A percentile compares a stretch with the other conserved stretches of the same genome.
Conservation (phyloP, 2,113 vertebrate genomes). For the Coreoperca whiteheadi region DNA sequence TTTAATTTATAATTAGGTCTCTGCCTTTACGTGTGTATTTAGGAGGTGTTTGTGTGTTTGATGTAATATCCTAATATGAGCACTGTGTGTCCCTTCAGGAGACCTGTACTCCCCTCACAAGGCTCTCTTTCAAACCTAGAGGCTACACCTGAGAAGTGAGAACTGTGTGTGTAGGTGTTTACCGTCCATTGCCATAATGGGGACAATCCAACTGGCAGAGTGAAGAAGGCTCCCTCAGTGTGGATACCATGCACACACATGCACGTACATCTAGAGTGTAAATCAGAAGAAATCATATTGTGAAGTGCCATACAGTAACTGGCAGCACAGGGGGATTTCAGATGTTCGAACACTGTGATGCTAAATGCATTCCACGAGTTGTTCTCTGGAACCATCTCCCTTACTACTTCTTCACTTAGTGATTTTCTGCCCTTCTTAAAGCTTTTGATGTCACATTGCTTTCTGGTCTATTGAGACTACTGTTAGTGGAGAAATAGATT, state of each 20-base stretch:
- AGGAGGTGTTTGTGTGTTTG: not conserved
- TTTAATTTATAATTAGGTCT: not conserved
- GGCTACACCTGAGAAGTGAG: slow-evolving; percentile 50
- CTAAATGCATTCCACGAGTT: not conserved
- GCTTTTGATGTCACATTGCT: not conserved
- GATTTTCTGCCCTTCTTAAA: not conserved
- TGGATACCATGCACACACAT: not conserved
- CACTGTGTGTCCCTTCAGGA: slow-evolving; percentile 27
- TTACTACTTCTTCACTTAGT: not conserved
- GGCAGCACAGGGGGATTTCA: slow-evolving; percentile 11
- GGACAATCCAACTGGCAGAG: slow-evolving; percentile 62
- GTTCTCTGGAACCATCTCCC: not conserved
- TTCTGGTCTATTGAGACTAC: not conserved
- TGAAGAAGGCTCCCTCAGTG: slow-evolving; percentile 23
- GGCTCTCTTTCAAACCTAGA: slow-evolving; percentile 33
- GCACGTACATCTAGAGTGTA: slow-evolving; percentile 29
- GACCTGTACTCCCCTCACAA: slow-evolving; percentile 23
- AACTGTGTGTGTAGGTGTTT: slow-evolving; percentile 28
- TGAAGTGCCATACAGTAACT: slow-evolving; percentile 13
- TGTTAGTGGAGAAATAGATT: not conserved
- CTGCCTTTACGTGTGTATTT: not conserved
- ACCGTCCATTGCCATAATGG: slow-evolving; percentile 54
- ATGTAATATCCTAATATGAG: not conserved
- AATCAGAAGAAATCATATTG: slow-evolving; percentile 31
- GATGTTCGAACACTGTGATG: not conserved